These are phyloP conservation scores for Temnothorax unifasciatus DNA, from an alignment of 2,888 invertebrate species.

Conservation along the genomic window DNA sequence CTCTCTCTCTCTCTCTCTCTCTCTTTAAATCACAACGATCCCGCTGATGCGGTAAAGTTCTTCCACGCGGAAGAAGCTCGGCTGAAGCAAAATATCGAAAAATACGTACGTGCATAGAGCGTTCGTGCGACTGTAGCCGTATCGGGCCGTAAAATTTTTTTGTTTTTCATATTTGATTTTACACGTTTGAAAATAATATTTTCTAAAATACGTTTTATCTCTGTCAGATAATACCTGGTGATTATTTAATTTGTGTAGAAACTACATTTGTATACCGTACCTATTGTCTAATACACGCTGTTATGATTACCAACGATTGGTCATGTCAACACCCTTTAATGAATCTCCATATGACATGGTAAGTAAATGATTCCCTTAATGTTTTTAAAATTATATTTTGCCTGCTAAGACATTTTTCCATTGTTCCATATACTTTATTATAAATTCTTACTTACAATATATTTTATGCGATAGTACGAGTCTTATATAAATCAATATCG, in stretches of 20 bases:
- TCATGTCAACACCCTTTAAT: not conserved
- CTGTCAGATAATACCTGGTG: not conserved
- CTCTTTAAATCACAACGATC: no score
- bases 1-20: no score
- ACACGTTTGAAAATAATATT: not conserved
- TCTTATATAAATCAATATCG: not conserved
- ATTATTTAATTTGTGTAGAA: not conserved
- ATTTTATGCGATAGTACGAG: not conserved
- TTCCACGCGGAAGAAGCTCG: not conserved
- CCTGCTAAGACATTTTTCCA: not conserved
- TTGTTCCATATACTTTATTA: not conserved
- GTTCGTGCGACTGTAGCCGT: not conserved
- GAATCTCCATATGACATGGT: not conserved
- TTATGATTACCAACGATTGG: conserved; percentile 7
- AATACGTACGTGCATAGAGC: not conserved
- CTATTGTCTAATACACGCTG: not conserved
- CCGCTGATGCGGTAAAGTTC: not conserved
- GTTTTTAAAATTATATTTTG: not conserved
- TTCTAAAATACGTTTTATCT: not conserved
- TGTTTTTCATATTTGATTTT: not conserved
- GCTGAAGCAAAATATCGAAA: not conserved
- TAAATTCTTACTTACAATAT: not conserved
- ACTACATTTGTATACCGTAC: not conserved
- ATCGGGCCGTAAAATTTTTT: no score
- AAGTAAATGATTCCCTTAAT: not conserved